Evolutionary conservation across 1,140 invertebrate genomes (phyloP).

Genomic region (Aphelenchoides avenae): DNA sequence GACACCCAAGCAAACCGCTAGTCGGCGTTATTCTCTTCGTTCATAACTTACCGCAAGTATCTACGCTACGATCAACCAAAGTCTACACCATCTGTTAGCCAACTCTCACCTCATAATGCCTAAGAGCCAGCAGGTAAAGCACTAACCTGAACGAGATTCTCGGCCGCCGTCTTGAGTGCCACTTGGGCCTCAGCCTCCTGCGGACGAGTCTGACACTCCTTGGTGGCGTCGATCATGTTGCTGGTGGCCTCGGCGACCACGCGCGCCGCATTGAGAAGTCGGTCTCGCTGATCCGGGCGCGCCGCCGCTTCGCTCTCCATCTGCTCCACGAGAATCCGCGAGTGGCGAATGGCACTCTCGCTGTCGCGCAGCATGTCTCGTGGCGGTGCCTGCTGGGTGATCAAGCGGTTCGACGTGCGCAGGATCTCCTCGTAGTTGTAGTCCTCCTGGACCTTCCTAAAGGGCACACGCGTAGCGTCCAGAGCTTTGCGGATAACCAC

Average conservation of each 20-base stretch:
- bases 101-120: too few relatives aligned
- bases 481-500: too few relatives aligned
- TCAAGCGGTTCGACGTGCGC: constrained; percentile 77
- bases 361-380: constrained; percentile 89
- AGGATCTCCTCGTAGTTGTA: constrained; percentile 59
- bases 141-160: constrained; percentile 76
- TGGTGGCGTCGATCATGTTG: constrained; percentile 82
- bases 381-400: constrained; percentile 67
- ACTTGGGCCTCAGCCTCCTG: constrained; percentile 78
- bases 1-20: too few relatives aligned
- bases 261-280: constrained; percentile 78
- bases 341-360: constrained; percentile 61
- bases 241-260: constrained; percentile 89
- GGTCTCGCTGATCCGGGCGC: constrained; percentile 79
- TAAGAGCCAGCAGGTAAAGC: too few relatives aligned
- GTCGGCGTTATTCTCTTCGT: too few relatives aligned
- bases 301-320: constrained; percentile 80
- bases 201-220: constrained; percentile 79
- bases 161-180: constrained; percentile 77
- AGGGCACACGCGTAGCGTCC: too few relatives aligned
- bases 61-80: too few relatives aligned
- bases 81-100: too few relatives aligned
- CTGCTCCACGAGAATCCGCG: constrained; percentile 69
- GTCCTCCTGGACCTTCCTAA: constrained; percentile 55
- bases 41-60: background rate